Evolutionary conservation across 2,888 invertebrate species (phyloP).

Genomic region (Mythimna loreyi): DNA sequence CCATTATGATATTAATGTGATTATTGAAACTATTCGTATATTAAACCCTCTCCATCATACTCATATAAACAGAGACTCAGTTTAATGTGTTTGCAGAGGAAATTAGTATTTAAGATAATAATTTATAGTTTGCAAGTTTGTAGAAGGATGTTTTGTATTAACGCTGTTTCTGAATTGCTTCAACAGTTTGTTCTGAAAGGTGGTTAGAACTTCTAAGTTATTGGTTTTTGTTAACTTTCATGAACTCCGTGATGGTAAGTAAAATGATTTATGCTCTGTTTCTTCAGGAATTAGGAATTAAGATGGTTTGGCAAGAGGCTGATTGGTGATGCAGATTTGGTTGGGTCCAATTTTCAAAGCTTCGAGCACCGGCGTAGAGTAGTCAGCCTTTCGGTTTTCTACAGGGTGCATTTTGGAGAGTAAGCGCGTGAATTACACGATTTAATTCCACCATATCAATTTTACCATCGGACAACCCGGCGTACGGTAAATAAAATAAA

Average conservation of each 20-base stretch:
- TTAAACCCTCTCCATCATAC: slow-evolving; percentile 73
- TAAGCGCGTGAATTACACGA: no score
- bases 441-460: no score
- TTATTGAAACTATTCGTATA: slow-evolving; percentile 9
- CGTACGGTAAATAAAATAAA: no score
- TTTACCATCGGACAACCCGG: no score
- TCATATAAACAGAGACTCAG: slow-evolving; percentile 64
- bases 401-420: no score
- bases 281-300: background rate
- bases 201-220: slow-evolving; percentile 41
- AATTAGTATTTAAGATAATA: slow-evolving; percentile 44
- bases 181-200: slow-evolving; percentile 31
- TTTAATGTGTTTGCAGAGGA: slow-evolving; percentile 59
- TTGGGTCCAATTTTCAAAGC: no score
- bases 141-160: slow-evolving; percentile 45
- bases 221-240: slow-evolving; percentile 29
- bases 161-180: slow-evolving; percentile 18
- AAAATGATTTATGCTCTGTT: slow-evolving; percentile 16
- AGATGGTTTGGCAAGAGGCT: no score
- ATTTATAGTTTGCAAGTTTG: slow-evolving; percentile 54
- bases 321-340: no score
- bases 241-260: slow-evolving; percentile 10
- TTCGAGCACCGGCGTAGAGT: no score
- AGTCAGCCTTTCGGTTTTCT: no score
- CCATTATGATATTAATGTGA: background rate